Conservation (phyloP, 2,888 invertebrate genomes). For the Nomada lathburiana region DNA sequence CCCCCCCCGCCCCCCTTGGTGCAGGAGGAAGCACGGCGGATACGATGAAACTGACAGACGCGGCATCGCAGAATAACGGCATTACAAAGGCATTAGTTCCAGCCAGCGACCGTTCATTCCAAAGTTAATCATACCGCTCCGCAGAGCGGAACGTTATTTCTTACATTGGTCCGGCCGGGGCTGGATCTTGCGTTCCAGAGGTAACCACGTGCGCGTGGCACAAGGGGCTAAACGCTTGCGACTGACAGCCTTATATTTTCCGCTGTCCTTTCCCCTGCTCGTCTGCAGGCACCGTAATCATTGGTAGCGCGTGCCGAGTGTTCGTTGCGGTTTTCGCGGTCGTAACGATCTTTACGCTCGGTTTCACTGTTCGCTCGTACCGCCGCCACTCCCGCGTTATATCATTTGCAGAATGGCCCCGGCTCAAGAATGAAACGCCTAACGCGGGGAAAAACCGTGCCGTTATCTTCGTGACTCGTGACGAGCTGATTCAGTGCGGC, state of each 20-base stretch:
- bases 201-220: not conserved
- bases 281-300: conserved; percentile 35
- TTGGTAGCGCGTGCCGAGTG: conserved; percentile 58
- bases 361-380: conserved; percentile 49
- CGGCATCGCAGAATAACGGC: conserved; percentile 6
- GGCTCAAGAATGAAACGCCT: not conserved
- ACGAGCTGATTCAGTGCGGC: not conserved
- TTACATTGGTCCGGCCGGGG: conserved; percentile 12
- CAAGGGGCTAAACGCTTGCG: conserved; percentile 31
- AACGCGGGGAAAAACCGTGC: not conserved
- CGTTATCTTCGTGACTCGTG: not conserved
- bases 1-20: too few species aligned
- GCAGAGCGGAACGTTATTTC: conserved; percentile 52
- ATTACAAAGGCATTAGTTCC: conserved; percentile 22
- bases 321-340: conserved; percentile 62
- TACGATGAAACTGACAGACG: conserved; percentile 17
- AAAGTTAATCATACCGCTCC: conserved; percentile 49
- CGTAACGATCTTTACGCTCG: conserved; percentile 50
- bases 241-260: conserved; percentile 64
- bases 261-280: conserved; percentile 39
- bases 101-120: conserved; percentile 22
- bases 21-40: not conserved
- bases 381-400: conserved; percentile 34
- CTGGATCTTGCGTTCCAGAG: conserved; percentile 1
- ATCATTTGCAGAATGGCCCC: conserved; percentile 39